phyloP scores from a whole-genome alignment of 2,888 invertebrate species.

The Caenorhabditis japonica region DNA sequence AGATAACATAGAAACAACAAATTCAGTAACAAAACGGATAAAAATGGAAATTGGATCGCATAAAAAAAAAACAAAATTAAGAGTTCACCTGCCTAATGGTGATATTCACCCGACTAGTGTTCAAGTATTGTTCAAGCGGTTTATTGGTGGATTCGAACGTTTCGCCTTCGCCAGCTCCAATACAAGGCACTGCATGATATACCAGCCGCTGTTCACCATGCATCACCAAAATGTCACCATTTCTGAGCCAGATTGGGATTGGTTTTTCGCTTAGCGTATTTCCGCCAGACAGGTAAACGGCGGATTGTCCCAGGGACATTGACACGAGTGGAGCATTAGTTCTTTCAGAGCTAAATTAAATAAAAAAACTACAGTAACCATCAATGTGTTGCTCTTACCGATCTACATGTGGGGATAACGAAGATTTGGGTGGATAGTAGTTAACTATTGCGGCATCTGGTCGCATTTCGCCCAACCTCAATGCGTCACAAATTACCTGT shows the following conservation, averaged over 20 bases:
- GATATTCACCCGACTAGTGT: constrained; percentile 88
- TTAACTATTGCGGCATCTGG: constrained; percentile 96
- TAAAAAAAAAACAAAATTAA: constrained; percentile 11
- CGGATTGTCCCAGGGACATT: constrained; percentile 92
- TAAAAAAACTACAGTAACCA: background rate
- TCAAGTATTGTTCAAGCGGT: constrained; percentile 82
- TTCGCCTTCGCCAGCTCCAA: constrained; percentile 78
- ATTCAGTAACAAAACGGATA: too few species aligned
- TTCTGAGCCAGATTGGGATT: constrained; percentile 83
- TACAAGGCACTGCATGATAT: constrained; percentile 94
- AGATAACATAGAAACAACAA: too few species aligned
- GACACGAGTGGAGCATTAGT: constrained; percentile 86
- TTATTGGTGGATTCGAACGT: constrained; percentile 11
- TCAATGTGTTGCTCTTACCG: constrained; percentile 51
- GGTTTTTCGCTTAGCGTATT: constrained; percentile 70
- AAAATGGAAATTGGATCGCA: too few species aligned
- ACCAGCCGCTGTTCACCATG: constrained; percentile 86
- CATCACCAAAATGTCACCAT: constrained; percentile 94
- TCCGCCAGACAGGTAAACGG: constrained; percentile 93
- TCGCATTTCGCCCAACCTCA: constrained; percentile 80
- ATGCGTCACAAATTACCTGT: constrained; percentile 80
- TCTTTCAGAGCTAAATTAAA: constrained; percentile 69
- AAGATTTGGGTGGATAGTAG: constrained; percentile 93
- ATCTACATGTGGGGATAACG: constrained; percentile 92
- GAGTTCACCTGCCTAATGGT: constrained; percentile 93